Base-by-base conservation (phyloP, 2,113 vertebrate species). In the Axis porcinus region DNA sequence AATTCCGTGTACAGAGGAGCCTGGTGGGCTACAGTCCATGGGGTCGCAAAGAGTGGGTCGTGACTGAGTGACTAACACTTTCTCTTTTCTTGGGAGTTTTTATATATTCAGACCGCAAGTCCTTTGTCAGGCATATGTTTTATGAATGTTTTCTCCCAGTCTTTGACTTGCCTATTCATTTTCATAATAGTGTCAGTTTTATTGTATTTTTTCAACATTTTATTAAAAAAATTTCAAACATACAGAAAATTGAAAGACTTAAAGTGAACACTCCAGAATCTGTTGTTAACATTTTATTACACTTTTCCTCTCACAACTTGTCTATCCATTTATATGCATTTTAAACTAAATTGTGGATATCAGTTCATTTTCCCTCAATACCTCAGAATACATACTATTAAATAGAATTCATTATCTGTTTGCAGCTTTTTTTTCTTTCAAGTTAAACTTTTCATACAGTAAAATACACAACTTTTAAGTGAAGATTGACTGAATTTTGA, bases 341-440 rank as follows among this genome's bases (percentile, higher is more conserved):
- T 96, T 52, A 86, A 45, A 55, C 33, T 86, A 96, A 93, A 91
- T 81, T 91, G 36, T 10, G 95, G 45, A 47, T 27, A 74, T 36
- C 30, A 57, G 33, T 91, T 93, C n/a, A 52, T 45, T 64, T 92
- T 19, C 55, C 27, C 40, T 28, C 55, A n/a, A 79, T 91, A 78
- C 33, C 91, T 90, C 33, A 82, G 91, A 78, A 91, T 84, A 2
- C 54, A 11, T 74, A 28, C 94, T 91, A 83, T 88, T 95, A 55
- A 81, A 83, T 94, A 85, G n/a, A 93, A 55, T 86, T 97, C 47
- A 81, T 79, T 89, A 83, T 93, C 74, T 92, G 47, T 62, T 84
- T 94, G 33, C 36, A 83, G n/a, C 15, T 70, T 94, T 57, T 58
- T 91, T 67, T 96, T 55, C 10, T 93, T 97, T 95, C 78, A 45